phyloP scores from a whole-genome alignment of 1,140 invertebrate genomes.

The Habropoda laboriosa region DNA sequence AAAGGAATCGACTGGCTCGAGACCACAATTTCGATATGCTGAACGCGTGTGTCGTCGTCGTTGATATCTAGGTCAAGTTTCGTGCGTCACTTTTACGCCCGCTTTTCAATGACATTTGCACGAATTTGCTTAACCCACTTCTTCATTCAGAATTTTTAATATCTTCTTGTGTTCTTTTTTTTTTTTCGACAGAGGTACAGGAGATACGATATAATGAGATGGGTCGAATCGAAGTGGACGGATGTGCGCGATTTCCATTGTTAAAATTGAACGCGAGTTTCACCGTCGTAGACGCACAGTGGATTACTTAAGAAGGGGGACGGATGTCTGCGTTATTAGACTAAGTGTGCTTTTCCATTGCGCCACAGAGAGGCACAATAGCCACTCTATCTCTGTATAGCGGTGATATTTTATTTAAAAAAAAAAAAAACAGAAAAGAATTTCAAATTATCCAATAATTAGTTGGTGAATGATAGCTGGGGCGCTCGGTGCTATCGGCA shows the following conservation, averaged over 20 bases:
- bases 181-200: too few relatives aligned
- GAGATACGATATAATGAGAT: not conserved
- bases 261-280: constrained; percentile 3
- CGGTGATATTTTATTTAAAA: too few relatives aligned
- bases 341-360: constrained; percentile 34
- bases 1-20: constrained; percentile 12
- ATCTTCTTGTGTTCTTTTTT: not conserved
- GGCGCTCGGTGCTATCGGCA: too few relatives aligned
- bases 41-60: constrained; percentile 53
- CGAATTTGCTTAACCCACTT: constrained; percentile 26
- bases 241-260: constrained; percentile 15
- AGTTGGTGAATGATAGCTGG: too few relatives aligned
- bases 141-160: constrained; percentile 2
- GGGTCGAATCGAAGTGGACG: not conserved
- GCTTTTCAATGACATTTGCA: constrained; percentile 46
- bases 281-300: not conserved
- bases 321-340: constrained; percentile 43
- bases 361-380: not conserved
- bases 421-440: too few relatives aligned
- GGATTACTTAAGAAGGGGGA: not conserved
- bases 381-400: too few relatives aligned
- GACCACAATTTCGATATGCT: constrained; percentile 41
- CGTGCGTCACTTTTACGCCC: constrained; percentile 51
- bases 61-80: constrained; percentile 57
- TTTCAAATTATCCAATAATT: too few relatives aligned